Evolutionary conservation across 2,888 invertebrate species (phyloP).

Genomic region (Tipula vernalis): DNA sequence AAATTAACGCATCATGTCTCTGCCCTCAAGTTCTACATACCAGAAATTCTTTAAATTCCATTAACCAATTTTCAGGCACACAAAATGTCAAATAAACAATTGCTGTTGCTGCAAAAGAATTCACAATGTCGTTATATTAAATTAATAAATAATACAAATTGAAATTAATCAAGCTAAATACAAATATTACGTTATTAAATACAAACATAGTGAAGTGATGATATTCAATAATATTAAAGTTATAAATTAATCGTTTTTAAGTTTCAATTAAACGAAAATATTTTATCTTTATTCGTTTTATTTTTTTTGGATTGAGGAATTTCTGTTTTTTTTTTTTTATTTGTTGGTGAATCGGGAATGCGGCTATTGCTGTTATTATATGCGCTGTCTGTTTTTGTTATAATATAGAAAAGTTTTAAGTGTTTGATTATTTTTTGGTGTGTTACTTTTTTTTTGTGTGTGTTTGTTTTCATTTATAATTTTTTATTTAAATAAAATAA

Average conservation of each 20-base stretch:
- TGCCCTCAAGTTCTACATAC: background rate
- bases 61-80: background rate
- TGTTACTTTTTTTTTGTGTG: background rate
- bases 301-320: conserved; percentile 5
- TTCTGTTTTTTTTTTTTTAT: background rate
- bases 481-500: background rate
- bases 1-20: background rate
- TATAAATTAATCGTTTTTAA: background rate
- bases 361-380: conserved; percentile 11
- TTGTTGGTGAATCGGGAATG: conserved; percentile 6
- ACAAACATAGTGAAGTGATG: background rate
- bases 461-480: background rate
- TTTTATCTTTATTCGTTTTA: background rate
- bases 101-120: conserved; percentile 5
- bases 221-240: background rate
- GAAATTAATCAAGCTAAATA: background rate
- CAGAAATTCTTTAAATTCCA: conserved; percentile 10
- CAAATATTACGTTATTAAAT: background rate
- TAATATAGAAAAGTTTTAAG: background rate
- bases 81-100: conserved; percentile 9
- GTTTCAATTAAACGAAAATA: background rate
- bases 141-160: background rate
- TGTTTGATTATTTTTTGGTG: background rate
- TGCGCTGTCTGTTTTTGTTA: conserved; percentile 8
- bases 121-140: conserved; percentile 6